Evolutionary conservation across 2,113 vertebrate genomes (phyloP), one percentile per base, ranked within the genome.

Genomic region (Rattus rattus): DNA sequence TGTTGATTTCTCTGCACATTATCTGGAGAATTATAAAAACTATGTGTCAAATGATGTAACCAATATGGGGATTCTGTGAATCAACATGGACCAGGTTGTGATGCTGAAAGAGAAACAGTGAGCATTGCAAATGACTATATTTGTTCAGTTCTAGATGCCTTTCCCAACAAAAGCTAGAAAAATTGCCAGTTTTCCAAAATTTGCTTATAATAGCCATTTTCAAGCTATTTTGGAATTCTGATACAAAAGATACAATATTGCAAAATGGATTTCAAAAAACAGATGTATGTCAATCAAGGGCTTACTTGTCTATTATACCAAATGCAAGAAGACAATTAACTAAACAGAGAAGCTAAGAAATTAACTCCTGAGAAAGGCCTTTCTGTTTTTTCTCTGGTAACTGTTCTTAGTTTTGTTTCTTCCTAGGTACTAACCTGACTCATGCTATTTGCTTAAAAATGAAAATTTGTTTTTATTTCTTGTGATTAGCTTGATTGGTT

Each of bases 391-490:
- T 16, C 6, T n/a, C 7, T 72, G 17, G 36, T 72, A n/a, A 67
- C 11, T 13, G 43, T 39, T 73, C n/a, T 75, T 69, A 69, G 30
- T 36, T 75, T 73, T 75, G 9, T 85, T 54, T 92, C 10, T 88
- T 90, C 30, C 3, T 70, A 88, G 26, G 7, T 93, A 7, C 39
- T 65, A 94, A 90, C 81, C n/a, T n/a, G 22, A 43, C 47, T 70
- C 11, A 43, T 3, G 1, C 2, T 59, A 2, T 79, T 90, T 76
- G 47, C 49, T 84, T 93, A 12, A 79, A 43, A 93, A 13, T 69
- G n/a, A 94, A 92, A 94, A 84, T 65, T 81, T 65, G 8, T 52
- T 87, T 93, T 59, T 79, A 73, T 93, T 96, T 89, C 17, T 79
- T 95, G 19, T 95, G 36, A 87, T 81, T 94, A 83, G 61, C 59